phyloP scores from a whole-genome alignment of 2,113 vertebrate species.

The Indri indri region DNA sequence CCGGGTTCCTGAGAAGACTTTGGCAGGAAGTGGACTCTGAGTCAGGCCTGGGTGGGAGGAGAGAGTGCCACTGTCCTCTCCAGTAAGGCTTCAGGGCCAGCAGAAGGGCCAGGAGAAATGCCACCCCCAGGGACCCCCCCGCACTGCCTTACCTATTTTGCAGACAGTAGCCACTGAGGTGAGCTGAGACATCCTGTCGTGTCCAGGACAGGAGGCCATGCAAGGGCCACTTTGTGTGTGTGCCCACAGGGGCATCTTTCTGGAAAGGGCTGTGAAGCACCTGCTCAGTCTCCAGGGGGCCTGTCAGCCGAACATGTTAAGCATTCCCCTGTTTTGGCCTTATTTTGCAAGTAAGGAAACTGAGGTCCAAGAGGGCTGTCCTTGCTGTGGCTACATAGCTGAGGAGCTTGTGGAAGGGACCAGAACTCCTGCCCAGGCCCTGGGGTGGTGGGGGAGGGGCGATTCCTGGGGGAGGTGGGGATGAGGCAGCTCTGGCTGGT shows the following conservation, averaged over 20 bases:
- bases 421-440: background rate
- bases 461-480: background rate
- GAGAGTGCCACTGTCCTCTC: background rate
- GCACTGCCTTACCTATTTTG: background rate
- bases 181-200: background rate
- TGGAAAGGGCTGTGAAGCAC: background rate
- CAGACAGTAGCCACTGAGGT: background rate
- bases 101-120: no score
- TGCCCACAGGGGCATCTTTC: background rate
- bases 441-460: background rate
- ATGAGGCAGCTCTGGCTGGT: conserved; percentile 5
- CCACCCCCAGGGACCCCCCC: background rate
- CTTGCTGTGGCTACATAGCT: background rate
- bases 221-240: background rate
- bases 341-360: background rate
- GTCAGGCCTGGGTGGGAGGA: background rate
- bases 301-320: background rate
- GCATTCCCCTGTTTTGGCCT: background rate
- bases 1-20: background rate
- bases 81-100: background rate
- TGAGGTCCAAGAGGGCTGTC: background rate
- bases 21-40: background rate
- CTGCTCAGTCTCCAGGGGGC: background rate
- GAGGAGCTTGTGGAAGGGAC: background rate
- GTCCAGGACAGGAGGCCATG: background rate